phyloP scores from a whole-genome alignment of 2,797 vertebrate species.

The Furcifer pardalis region DNA sequence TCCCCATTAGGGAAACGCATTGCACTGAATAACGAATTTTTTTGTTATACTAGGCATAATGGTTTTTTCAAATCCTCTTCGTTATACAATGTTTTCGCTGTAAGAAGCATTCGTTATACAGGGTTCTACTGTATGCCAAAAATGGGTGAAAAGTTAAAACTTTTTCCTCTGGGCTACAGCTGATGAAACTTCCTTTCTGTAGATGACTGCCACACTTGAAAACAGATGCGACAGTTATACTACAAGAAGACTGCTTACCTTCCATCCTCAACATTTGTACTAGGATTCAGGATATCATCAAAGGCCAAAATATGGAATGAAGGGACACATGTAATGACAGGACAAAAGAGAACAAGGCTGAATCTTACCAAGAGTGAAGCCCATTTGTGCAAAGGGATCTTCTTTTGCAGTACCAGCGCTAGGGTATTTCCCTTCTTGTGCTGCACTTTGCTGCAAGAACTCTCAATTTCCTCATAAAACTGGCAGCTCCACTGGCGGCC shows the following conservation, averaged over 20 bases:
- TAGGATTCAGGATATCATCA: not conserved
- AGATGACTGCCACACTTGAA: too few relatives aligned
- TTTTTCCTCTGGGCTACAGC: not conserved
- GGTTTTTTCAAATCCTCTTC: too few relatives aligned
- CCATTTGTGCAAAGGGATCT: conserved; percentile 94
- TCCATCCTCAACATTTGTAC: not conserved
- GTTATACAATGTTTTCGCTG: too few relatives aligned
- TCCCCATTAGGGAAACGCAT: too few relatives aligned
- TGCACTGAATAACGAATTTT: too few relatives aligned
- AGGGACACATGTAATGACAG: not conserved
- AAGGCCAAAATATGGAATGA: not conserved
- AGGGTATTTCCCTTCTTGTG: conserved; percentile 90
- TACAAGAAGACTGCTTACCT: not conserved
- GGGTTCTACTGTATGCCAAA: too few relatives aligned
- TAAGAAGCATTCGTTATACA: too few relatives aligned
- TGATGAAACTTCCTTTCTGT: not conserved
- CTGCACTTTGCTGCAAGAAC: conserved; percentile 92
- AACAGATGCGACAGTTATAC: not conserved
- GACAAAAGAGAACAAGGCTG: not conserved
- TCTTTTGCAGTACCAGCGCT: conserved; percentile 92
- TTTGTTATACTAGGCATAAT: too few relatives aligned
- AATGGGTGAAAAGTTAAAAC: not conserved
- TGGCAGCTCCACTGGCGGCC: conserved; percentile 92
- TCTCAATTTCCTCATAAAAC: conserved; percentile 92
- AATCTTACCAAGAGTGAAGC: conserved; percentile 86